Base-by-base conservation (phyloP, 2,113 vertebrate genomes). In the Tachuris rubrigastra region DNA sequence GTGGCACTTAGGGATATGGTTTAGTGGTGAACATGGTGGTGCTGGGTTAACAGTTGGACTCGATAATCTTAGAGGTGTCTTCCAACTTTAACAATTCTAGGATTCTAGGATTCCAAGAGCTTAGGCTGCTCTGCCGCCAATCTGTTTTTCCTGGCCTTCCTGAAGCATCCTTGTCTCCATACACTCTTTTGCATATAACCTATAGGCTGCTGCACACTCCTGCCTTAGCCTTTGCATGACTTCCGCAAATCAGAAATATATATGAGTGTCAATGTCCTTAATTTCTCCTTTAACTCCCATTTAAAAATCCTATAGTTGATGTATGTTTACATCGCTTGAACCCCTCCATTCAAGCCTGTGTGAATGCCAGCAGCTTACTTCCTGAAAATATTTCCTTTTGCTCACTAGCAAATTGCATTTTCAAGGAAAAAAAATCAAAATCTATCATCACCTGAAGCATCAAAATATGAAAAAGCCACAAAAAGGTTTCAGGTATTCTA, bases 11-110 rank as follows among this genome's bases (percentile, higher is more conserved):
- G 42, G 56, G 23, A 67, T 23, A n/a, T 14, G 44, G 18, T 12
- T 74, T 44, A 52, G 22, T 39, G 44, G 44, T 67, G 12, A 67
- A 18, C 8, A 33, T 0, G 0, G 22, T 66, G 68, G 8, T 33
- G 27, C 44, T 66, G 68, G 59, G 37, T 50, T 73, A 50, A 49
- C 12, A n/a, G 17, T 4, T 27, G 31, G 31, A 59, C 44, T 50
- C 9, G 2, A 8, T 17, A 37, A 80, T 37, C 35, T 46, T 27
- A 24, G 31, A 58, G 21, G 6, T 33, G 35, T 73, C 31, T 58
- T 37, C 18, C 76, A 74, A 23, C 37, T n/a, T 35, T 9, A 58
- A 44, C 12, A 66, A 21, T 11, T 67, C 44, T 46, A 39, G 52
- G 37, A 59, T 22, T 50, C 33, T 30, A 14, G 19, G 42, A 65